A percentile compares a stretch with the other conserved stretches of the same genome.
phyloP scores from a whole-genome alignment of 1,140 invertebrate genomes.

The Drosophila miranda region DNA sequence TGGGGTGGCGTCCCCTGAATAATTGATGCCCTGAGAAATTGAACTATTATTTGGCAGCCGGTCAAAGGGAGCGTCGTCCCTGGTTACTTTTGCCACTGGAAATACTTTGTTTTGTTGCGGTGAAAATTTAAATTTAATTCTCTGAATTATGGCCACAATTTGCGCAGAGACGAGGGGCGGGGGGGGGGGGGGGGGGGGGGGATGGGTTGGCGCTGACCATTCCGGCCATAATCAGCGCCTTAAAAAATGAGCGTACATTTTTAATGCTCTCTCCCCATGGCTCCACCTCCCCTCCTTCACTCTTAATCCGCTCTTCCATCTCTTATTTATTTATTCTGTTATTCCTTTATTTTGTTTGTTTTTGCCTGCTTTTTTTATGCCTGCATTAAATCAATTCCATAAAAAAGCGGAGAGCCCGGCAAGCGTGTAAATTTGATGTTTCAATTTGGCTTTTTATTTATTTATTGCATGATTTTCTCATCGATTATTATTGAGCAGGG shows the following conservation, averaged over 20 bases:
- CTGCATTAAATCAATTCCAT: conserved; percentile 53
- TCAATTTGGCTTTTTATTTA: conserved; percentile 65
- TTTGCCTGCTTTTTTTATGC: conserved; percentile 25
- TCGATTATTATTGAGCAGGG: conserved; percentile 51
- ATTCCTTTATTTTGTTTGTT: conserved; percentile 39
- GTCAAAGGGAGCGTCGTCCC: conserved; percentile 14
- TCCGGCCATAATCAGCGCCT: conserved; percentile 41
- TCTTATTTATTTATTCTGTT: conserved; percentile 43
- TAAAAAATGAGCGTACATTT: conserved; percentile 57
- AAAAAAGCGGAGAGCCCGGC: neutral
- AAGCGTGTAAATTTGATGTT: conserved; percentile 49
- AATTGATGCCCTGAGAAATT: conserved; percentile 62
- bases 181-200: neutral
- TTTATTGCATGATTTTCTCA: conserved; percentile 61
- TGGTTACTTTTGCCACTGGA: neutral
- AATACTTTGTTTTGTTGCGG: conserved; percentile 1
- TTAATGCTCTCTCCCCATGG: conserved; percentile 41
- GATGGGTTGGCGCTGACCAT: conserved; percentile 18
- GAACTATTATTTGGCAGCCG: conserved; percentile 68
- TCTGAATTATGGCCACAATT: conserved; percentile 54
- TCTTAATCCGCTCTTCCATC: neutral
- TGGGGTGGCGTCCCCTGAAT: conserved; percentile 20
- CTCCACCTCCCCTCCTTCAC: too few species aligned
- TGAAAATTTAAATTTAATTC: conserved; percentile 58
- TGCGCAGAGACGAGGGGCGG: neutral